These are phyloP conservation scores for Pitangus sulphuratus DNA, from an alignment of 2,797 vertebrate genomes.

Conservation along the genomic window DNA sequence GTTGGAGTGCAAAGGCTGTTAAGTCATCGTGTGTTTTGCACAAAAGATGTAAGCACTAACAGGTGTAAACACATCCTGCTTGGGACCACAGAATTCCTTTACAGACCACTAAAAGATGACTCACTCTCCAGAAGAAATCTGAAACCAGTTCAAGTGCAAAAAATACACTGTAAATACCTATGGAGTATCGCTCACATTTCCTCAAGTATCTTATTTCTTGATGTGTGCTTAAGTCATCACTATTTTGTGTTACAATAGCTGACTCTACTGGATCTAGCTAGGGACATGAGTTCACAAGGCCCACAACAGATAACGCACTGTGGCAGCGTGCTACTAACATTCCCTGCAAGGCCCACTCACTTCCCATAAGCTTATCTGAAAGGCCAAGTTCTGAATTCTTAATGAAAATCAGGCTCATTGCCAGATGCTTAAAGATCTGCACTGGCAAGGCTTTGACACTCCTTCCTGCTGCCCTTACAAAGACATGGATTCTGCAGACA, in stretches of 20 bases:
- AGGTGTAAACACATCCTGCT: background rate
- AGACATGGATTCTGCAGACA: background rate
- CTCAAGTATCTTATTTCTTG: background rate
- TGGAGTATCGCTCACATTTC: background rate
- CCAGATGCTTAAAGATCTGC: background rate
- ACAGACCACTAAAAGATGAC: background rate
- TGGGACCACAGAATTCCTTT: conserved; percentile 23
- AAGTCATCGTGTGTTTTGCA: background rate
- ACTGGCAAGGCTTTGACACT: background rate
- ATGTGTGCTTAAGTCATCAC: background rate
- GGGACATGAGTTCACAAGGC: background rate
- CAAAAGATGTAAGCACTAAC: conserved; percentile 17
- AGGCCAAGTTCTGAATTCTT: background rate
- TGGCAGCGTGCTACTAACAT: background rate
- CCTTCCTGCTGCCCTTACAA: background rate
- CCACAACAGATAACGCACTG: background rate
- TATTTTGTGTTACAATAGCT: background rate
- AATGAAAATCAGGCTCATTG: background rate
- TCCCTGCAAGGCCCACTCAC: background rate
- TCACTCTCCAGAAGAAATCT: conserved; percentile 22
- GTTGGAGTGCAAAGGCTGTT: conserved; percentile 38
- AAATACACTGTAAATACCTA: background rate
- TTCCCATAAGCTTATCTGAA: background rate
- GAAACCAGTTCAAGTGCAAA: conserved; percentile 5
- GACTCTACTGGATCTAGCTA: background rate